Percentiles rank a stretch among this genome's conserved stretches.
Conservation (phyloP, 2,888 invertebrate genomes). For the Colostygia pectinataria region DNA sequence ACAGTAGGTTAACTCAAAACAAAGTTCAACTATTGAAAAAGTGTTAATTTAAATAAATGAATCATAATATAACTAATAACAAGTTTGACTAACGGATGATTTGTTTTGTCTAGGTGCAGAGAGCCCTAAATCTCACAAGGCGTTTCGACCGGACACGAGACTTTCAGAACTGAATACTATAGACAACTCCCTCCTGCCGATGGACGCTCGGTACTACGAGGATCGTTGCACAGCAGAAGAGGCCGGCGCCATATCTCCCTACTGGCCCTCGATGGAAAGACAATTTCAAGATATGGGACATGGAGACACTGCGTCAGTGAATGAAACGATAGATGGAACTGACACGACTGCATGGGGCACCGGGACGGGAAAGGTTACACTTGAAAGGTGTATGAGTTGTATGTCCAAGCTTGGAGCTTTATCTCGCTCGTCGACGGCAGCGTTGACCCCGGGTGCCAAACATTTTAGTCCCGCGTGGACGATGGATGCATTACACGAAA, state of each 20-base stretch:
- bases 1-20: no score
- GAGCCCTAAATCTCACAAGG: conserved; percentile 59
- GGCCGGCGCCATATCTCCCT: conserved; percentile 83
- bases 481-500: conserved; percentile 70
- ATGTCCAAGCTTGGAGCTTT: conserved; percentile 90
- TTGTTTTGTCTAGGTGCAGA: conserved; percentile 44
- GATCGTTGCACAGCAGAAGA: conserved; percentile 58
- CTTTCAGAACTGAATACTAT: conserved; percentile 76
- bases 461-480: conserved; percentile 83
- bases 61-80: no score
- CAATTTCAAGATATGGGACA: conserved; percentile 76
- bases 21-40: no score
- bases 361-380: conserved; percentile 67
- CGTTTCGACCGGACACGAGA: conserved; percentile 75
- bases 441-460: conserved; percentile 74
- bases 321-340: conserved; percentile 47
- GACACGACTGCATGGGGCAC: conserved; percentile 55
- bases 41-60: no score
- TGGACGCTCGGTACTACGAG: conserved; percentile 61
- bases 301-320: conserved; percentile 63
- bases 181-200: conserved; percentile 71
- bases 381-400: conserved; percentile 89
- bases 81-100: no score
- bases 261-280: conserved; percentile 84
- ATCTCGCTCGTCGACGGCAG: conserved; percentile 85